Percentiles rank a stretch among this genome's conserved stretches.
phyloP scores from a whole-genome alignment of 2,113 vertebrate genomes.

The Petrocephalus zakoni region DNA sequence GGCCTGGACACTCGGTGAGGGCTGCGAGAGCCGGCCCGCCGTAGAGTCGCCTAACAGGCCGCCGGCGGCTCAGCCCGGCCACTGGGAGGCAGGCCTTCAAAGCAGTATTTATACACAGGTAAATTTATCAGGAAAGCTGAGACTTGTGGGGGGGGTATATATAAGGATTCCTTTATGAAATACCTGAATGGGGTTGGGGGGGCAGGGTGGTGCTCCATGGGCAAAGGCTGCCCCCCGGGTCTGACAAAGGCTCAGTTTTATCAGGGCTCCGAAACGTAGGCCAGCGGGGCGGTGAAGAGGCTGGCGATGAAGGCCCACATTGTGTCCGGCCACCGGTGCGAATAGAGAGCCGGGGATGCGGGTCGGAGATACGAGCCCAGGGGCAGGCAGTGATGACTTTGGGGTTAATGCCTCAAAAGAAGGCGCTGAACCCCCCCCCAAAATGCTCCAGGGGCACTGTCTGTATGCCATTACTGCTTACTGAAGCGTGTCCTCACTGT shows the following conservation, averaged over 20 bases:
- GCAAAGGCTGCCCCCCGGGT: neutral
- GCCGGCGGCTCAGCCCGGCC: neutral
- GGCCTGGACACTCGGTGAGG: neutral
- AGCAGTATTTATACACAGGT: neutral
- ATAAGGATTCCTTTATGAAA: slow-evolving; percentile 24
- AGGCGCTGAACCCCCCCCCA: neutral
- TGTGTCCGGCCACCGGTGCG: slow-evolving; percentile 35
- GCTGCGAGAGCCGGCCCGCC: neutral
- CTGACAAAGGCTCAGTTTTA: slow-evolving; percentile 20
- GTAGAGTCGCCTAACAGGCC: neutral
- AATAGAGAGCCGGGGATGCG: neutral
- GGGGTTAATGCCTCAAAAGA: neutral
- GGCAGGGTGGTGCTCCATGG: neutral
- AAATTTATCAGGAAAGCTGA: slow-evolving; percentile 10
- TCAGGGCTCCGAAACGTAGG: slow-evolving; percentile 10
- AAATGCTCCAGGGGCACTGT: neutral
- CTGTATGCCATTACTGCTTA: neutral
- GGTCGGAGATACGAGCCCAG: too few relatives aligned
- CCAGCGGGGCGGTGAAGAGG: slow-evolving; percentile 18
- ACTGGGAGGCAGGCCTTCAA: neutral
- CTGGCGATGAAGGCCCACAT: slow-evolving; percentile 50
- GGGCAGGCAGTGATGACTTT: neutral
- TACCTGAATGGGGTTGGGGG: slow-evolving; percentile 1
- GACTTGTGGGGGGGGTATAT: neutral
- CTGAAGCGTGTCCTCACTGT: neutral